These are phyloP conservation scores for Drosophila trichaetosa DNA, from an alignment of 2,888 invertebrate genomes.

Conservation along the genomic window DNA sequence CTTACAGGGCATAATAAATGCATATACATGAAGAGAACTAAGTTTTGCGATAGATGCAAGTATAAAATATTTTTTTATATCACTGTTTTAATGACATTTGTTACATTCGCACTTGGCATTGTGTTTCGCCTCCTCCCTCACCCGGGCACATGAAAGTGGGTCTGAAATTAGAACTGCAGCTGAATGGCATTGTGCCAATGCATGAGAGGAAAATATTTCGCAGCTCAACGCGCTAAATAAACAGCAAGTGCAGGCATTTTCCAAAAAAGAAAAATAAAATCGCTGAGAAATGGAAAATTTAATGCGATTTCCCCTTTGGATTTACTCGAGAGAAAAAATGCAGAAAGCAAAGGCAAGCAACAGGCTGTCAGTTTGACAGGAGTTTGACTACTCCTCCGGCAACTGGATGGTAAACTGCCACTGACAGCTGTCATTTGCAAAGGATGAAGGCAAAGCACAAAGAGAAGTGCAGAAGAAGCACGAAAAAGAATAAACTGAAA, in stretches of 20 bases:
- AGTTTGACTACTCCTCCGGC: constrained; percentile 30
- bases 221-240: constrained; percentile 1
- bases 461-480: constrained; percentile 8
- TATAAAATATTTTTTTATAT: constrained; percentile 76
- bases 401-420: constrained; percentile 61
- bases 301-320: not conserved
- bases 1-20: constrained; percentile 26
- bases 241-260: not conserved
- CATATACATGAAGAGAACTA: constrained; percentile 34
- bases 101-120: constrained; percentile 68
- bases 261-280: not conserved
- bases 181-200: constrained; percentile 38
- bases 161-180: constrained; percentile 27
- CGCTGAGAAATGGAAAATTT: not conserved
- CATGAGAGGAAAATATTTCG: not conserved
- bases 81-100: constrained; percentile 79
- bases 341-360: constrained; percentile 54
- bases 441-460: constrained; percentile 6
- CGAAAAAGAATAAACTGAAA: constrained; percentile 1
- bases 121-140: constrained; percentile 10
- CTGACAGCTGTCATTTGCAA: constrained; percentile 76
- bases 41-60: constrained; percentile 45
- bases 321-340: constrained; percentile 21
- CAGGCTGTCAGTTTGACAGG: constrained; percentile 70
- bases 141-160: constrained; percentile 14